Evolutionary conservation across 2,888 invertebrate species (phyloP), one percentile per base, ranked within the genome.

Genomic region (Anorthoa munda): DNA sequence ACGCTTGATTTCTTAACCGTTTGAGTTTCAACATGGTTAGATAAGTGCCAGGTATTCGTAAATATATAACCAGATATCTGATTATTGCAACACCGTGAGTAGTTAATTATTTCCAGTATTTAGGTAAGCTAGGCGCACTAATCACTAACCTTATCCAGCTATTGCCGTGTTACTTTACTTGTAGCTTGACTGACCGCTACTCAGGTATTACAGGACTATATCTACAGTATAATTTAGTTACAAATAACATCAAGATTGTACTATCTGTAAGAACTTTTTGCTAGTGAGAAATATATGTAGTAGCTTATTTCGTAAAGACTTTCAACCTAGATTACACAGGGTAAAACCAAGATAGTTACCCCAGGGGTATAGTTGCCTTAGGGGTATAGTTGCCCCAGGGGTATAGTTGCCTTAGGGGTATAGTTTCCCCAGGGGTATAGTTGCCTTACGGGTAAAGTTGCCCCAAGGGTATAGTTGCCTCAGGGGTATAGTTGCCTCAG

Each of bases 1-100:
- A 87, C 79, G 87, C 84, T 84, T 85, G 85, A 86, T 87, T 87
- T 83, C 86, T 73, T 83, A 84, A 81, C 83, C 77, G 81, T 82
- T 69, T 74, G 68, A 78, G 73, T 88, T 89, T 85, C 89, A 77
- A 88, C 85, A 89, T 69, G 48, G 67, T 73, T 77, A 77, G 59
- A 86, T 76, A 80, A 86, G 75, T 77, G 45, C 79, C 76, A 77
- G 82, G 75, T 81, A 85, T 85, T 88, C 77, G 83, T 81, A 75
- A 84, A 84, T 71, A 56, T 56, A 75, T 75, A 66, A 69, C 68
- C 51, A 66, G 75, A 84, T 88, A 82, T 84, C 79, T 78, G 48
- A 60, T 63, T 77, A 53, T 66, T 71, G 83, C 71, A 82, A 72
- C 63, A 48, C 64, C 18, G 56, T 67, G 39, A 31, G 45, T 77